Evolutionary conservation across 1,140 invertebrate genomes (phyloP).

Genomic region (Drosophila lacteicornis): DNA sequence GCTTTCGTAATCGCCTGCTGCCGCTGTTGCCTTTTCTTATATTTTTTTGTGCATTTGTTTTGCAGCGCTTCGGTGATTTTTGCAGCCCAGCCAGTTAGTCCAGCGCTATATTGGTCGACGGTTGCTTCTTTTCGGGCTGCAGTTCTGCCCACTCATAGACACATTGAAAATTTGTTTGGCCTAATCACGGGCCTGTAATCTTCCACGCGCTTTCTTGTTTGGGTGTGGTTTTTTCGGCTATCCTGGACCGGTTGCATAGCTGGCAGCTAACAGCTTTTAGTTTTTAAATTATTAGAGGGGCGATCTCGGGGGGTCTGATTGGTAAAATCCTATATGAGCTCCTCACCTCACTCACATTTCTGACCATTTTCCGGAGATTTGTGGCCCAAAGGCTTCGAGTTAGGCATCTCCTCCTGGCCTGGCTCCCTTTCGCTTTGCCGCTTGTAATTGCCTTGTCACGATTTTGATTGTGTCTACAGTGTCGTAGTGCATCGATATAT

Average conservation of each 20-base stretch:
- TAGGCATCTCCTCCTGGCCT: conserved; percentile 18
- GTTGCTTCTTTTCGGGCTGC: conserved; percentile 69
- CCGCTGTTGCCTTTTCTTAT: conserved; percentile 28
- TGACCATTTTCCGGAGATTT: conserved; percentile 42
- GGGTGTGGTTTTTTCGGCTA: conserved; percentile 52
- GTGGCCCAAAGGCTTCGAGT: conserved; percentile 37
- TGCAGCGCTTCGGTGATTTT: conserved; percentile 77
- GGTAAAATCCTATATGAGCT: conserved; percentile 44
- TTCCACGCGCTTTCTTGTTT: conserved; percentile 76
- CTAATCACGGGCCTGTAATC: conserved; percentile 72
- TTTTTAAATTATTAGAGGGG: background rate
- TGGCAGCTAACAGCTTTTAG: conserved; percentile 8
- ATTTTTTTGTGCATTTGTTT: conserved; percentile 45
- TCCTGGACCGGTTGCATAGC: conserved; percentile 63
- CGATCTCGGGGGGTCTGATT: background rate
- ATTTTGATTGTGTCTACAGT: conserved; percentile 49
- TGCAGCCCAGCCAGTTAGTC: conserved; percentile 68
- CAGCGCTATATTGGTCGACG: conserved; percentile 76
- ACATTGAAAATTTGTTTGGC: conserved; percentile 48
- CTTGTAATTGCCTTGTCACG: conserved; percentile 61
- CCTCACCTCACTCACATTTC: conserved; percentile 41
- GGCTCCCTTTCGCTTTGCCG: conserved; percentile 41
- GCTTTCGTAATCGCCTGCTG: conserved; percentile 67
- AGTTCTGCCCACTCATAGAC: conserved; percentile 73
- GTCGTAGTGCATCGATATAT: conserved; percentile 8